Percentiles rank a stretch among this genome's conserved stretches.
phyloP scores from a whole-genome alignment of 2,888 invertebrate genomes.

The Tillus elongatus region DNA sequence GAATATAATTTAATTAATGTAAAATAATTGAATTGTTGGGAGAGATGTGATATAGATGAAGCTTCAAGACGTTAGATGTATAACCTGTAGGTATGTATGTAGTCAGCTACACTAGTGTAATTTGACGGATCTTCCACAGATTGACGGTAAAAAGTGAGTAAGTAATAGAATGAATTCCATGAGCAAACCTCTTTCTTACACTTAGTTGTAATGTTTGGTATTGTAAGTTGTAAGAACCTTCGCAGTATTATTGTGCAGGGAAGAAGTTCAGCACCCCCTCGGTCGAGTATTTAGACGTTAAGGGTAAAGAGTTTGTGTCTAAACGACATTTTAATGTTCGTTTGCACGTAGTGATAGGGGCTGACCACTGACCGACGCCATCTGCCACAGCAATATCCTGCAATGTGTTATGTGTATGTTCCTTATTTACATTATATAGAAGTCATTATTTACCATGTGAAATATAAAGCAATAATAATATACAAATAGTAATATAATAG shows the following conservation, averaged over 20 bases:
- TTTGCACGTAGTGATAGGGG: slow-evolving; percentile 11
- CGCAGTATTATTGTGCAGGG: slow-evolving; percentile 40
- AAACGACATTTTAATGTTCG: too few species aligned
- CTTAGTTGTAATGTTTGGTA: slow-evolving; percentile 18
- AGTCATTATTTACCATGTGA: slow-evolving; percentile 36
- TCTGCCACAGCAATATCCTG: slow-evolving; percentile 33
- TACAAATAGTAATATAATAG: slow-evolving; percentile 33
- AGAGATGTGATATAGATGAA: background rate
- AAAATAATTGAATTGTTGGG: background rate
- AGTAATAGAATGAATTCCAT: slow-evolving; percentile 19
- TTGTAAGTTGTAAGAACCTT: too few species aligned
- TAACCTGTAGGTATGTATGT: slow-evolving; percentile 4
- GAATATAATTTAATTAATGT: slow-evolving; percentile 28
- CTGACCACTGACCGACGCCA: slow-evolving; percentile 32
- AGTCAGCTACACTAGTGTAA: slow-evolving; percentile 15
- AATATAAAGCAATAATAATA: slow-evolving; percentile 42
- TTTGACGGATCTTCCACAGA: slow-evolving; percentile 18
- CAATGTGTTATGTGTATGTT: slow-evolving; percentile 32
- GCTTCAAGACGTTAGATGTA: background rate
- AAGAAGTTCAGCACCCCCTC: too few species aligned
- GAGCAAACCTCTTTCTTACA: slow-evolving; percentile 13
- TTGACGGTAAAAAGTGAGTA: too few species aligned
- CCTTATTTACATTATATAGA: slow-evolving; percentile 32
- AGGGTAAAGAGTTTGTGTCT: too few species aligned
- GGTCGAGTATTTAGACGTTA: too few species aligned